Base-by-base conservation (phyloP, 2,113 vertebrate genomes). In the Dipodomys spectabilis region DNA sequence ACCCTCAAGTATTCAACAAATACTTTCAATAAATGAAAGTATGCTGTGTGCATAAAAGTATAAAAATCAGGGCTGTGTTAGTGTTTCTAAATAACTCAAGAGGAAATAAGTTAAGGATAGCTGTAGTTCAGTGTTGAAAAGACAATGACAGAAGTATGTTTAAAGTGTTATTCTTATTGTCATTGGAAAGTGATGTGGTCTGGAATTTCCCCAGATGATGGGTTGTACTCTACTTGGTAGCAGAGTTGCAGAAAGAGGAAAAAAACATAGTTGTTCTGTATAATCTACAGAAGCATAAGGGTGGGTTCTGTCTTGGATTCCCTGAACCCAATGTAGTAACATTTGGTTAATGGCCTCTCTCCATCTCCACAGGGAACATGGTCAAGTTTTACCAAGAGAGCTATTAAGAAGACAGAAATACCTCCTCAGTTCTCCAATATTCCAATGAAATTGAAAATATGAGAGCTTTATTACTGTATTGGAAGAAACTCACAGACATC, bases 291-390 rank as follows among this genome's bases (percentile, higher is more conserved):
- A 83, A 86, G 1, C 10, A 13, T 45, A 89, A 82, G 65, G 12
- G 64, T 86, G 2, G 20, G 27, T 68, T 95, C 25, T 15, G 16
- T 78, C 79, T 67, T 84, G 16, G 22, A 73, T n/a, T 5, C 19
- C 6, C 3, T 71, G 23, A 12, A 13, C 82, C 19, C 67, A 87
- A 8, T 60, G 7, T 32, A 87, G n/a, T 6, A 72, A 57, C 19
- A 74, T 88, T 94, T 88, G 60, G n/a, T 75, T 88, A 88, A 81
- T 92, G 69, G 53, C 10, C 44, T 95, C 39, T 65, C 22, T 93
- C 27, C 12, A 80, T 65, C 30, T 11, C 71, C 27, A 32, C 4
- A 88, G 45, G 67, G 53, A 86, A 79, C n/a, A 64, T 45, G 35
- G 62, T 82, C 78, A 84, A 1, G 4, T 92, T 94, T 85, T 82